Evolutionary conservation across 2,888 invertebrate genomes (phyloP).

Genomic region (Pandemis cinnamomeana): DNA sequence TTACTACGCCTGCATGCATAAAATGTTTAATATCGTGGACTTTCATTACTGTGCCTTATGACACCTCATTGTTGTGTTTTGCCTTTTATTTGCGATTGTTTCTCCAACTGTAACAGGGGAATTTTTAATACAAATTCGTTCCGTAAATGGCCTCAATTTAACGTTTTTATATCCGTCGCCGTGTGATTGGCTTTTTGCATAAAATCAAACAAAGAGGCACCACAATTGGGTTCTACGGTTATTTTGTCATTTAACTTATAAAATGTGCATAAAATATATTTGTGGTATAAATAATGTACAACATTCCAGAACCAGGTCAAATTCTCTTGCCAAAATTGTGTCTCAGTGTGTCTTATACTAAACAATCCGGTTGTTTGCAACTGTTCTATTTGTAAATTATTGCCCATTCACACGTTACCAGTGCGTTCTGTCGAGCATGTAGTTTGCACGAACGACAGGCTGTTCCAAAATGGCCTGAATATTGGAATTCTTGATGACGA

Average conservation of each 20-base stretch:
- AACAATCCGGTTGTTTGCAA: neutral
- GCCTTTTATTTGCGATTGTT: no score
- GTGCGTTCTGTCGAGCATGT: conserved; percentile 33
- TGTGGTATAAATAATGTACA: neutral
- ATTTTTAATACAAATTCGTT: neutral
- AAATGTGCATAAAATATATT: neutral
- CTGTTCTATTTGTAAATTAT: conserved; percentile 29
- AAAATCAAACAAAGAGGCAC: no score
- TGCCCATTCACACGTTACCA: conserved; percentile 28
- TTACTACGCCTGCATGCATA: no score
- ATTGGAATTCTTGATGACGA: conserved; percentile 40
- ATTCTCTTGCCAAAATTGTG: neutral
- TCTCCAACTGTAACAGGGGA: no score
- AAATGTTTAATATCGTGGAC: no score
- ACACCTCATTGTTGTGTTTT: no score
- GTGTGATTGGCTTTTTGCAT: no score
- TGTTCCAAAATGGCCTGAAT: conserved; percentile 26
- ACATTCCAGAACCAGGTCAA: neutral
- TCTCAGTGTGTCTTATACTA: neutral
- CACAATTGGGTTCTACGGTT: no score
- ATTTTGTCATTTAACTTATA: no score
- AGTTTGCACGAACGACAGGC: conserved; percentile 25
- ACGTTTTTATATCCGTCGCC: neutral
- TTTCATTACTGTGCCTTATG: no score
- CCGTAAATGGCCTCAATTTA: neutral